phyloP scores from a whole-genome alignment of 2,113 vertebrate species.

The Carettochelys insculpta region DNA sequence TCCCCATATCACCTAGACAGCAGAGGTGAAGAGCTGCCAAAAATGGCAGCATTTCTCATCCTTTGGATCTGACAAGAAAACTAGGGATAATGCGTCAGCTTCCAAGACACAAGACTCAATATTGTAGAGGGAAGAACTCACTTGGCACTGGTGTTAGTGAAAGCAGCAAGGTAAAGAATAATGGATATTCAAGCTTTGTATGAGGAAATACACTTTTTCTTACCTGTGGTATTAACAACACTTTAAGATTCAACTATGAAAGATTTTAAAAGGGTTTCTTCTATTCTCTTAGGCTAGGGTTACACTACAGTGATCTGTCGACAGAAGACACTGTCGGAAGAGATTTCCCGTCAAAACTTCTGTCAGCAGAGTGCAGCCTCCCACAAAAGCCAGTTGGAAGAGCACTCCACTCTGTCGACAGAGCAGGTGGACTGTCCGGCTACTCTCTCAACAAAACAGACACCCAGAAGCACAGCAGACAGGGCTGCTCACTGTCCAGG shows the following conservation, averaged over 20 bases:
- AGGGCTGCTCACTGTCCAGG: no score
- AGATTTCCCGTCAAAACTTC: no score
- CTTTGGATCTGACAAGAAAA: neutral
- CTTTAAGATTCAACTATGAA: neutral
- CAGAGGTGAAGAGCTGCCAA: neutral
- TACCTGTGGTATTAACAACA: neutral
- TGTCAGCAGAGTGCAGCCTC: no score
- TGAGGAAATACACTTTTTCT: neutral
- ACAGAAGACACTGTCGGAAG: no score
- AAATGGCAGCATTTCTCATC: neutral
- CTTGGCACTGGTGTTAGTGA: neutral
- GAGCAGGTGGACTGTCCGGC: no score
- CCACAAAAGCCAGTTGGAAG: no score
- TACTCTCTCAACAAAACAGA: no score
- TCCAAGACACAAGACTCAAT: neutral
- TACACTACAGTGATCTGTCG: no score
- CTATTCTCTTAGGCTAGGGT: neutral
- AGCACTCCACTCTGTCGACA: no score
- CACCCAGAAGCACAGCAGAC: no score
- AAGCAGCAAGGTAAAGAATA: neutral
- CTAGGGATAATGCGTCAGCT: neutral
- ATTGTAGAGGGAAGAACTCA: neutral
- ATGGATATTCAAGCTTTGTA: neutral
- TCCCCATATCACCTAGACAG: neutral
- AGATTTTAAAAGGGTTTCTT: neutral